Percentiles rank a stretch among this genome's conserved stretches.
phyloP scores from a whole-genome alignment of 1,140 invertebrate genomes.

The Zaprionus tsacasi region DNA sequence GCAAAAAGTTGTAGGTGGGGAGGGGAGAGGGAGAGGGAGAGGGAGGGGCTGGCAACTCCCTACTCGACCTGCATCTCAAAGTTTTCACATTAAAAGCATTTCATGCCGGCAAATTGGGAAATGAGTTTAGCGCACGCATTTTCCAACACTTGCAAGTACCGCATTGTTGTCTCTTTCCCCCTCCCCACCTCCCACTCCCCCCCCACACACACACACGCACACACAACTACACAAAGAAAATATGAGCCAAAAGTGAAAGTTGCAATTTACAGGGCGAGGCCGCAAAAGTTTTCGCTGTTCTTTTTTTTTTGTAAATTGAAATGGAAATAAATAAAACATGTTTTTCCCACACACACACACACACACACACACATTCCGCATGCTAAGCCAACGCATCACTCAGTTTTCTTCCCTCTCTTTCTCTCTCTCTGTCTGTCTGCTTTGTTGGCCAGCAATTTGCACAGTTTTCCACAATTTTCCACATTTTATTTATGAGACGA shows the following conservation, averaged over 20 bases:
- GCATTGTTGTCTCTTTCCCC: neutral
- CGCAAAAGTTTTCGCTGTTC: constrained; percentile 9
- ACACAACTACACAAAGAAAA: neutral
- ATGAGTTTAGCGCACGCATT: constrained; percentile 65
- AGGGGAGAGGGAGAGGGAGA: too few species aligned
- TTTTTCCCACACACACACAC: neutral
- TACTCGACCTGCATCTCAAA: constrained; percentile 49
- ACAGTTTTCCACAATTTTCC: neutral
- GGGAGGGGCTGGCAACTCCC: neutral
- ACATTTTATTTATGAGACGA: constrained; percentile 26
- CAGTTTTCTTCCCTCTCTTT: neutral
- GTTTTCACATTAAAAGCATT: constrained; percentile 80
- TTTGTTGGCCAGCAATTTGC: constrained; percentile 4
- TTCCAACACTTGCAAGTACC: constrained; percentile 27
- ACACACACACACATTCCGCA: neutral
- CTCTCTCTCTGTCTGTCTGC: neutral
- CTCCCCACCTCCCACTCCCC: too few species aligned
- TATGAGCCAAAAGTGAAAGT: constrained; percentile 37
- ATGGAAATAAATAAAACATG: constrained; percentile 20
- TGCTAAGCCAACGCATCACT: neutral
- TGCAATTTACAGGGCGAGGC: constrained; percentile 26
- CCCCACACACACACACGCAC: neutral
- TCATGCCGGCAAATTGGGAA: constrained; percentile 75
- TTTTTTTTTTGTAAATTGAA: constrained; percentile 18
- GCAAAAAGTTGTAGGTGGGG: neutral